phyloP scores from a whole-genome alignment of 2,888 invertebrate genomes.

The Trichogramma dendrolimi region DNA sequence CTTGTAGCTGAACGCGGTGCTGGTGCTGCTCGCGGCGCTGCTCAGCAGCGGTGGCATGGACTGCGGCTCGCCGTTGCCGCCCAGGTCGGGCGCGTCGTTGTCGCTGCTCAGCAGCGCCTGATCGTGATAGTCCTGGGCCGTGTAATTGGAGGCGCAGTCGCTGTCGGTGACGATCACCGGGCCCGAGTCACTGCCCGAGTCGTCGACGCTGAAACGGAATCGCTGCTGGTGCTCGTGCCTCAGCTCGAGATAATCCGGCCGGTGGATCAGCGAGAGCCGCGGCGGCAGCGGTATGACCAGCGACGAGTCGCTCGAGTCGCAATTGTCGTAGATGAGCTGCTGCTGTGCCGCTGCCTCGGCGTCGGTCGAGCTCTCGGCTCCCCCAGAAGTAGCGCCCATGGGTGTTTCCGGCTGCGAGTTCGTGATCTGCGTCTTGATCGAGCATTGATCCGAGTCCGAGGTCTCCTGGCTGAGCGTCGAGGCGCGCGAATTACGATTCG shows the following conservation, averaged over 20 bases:
- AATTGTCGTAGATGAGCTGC: conserved; percentile 37
- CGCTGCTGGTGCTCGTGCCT: conserved; percentile 65
- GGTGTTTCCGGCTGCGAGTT: conserved; percentile 42
- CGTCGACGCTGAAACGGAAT: conserved; percentile 59
- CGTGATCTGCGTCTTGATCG: conserved; percentile 46
- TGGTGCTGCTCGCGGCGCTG: conserved; percentile 44
- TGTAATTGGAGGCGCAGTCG: conserved; percentile 50
- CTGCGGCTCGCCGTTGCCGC: conserved; percentile 55
- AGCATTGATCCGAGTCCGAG: conserved; percentile 48
- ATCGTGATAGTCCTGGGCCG: conserved; percentile 50
- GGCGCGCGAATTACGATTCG: conserved; percentile 26
- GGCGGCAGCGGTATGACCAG: conserved; percentile 26
- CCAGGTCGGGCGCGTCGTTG: conserved; percentile 47
- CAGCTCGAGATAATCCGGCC: conserved; percentile 64
- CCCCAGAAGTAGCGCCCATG: neutral
- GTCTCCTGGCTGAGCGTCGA: conserved; percentile 41
- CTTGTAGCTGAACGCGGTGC: conserved; percentile 63
- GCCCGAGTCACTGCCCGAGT: conserved; percentile 48
- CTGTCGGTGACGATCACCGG: conserved; percentile 58
- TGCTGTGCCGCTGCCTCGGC: neutral
- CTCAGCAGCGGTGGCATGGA: conserved; percentile 57
- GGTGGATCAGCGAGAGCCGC: conserved; percentile 45
- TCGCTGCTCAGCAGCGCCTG: conserved; percentile 45
- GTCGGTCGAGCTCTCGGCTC: neutral
- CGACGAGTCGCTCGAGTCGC: conserved; percentile 48